phyloP scores from a whole-genome alignment of 1,140 invertebrate genomes.

The Megalopta genalis region DNA sequence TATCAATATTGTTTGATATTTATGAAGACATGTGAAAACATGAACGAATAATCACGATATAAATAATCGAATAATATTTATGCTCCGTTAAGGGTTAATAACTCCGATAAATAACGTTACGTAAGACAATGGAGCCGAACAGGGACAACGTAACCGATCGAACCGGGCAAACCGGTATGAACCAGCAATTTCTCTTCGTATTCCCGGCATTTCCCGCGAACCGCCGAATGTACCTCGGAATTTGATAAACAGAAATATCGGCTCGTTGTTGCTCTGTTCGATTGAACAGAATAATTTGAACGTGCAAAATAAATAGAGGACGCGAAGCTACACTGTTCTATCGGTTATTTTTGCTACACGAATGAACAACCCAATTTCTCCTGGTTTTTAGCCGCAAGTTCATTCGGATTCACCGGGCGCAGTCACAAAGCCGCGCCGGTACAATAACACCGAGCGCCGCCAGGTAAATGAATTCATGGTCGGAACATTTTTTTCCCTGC shows the following conservation, averaged over 20 bases:
- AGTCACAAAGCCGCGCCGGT: too few relatives aligned
- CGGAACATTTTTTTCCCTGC: conserved; percentile 25
- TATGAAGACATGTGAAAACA: too few relatives aligned
- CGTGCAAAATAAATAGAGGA: background rate
- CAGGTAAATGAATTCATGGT: conserved; percentile 22
- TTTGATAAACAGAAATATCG: conserved; percentile 6
- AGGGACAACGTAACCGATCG: too few relatives aligned
- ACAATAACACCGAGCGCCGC: background rate
- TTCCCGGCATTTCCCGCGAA: background rate
- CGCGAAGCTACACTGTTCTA: background rate
- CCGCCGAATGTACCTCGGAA: too few relatives aligned
- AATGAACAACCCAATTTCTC: background rate
- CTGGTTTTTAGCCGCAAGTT: background rate
- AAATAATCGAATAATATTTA: too few relatives aligned
- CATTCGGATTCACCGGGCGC: background rate
- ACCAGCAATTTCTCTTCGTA: background rate
- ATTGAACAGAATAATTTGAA: background rate
- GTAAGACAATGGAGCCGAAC: too few relatives aligned
- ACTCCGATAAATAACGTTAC: too few relatives aligned
- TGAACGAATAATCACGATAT: too few relatives aligned
- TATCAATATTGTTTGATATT: too few relatives aligned
- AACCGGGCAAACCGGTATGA: too few relatives aligned
- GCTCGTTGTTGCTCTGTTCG: conserved; percentile 5
- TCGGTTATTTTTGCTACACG: background rate
- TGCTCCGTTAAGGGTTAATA: too few relatives aligned